A percentile compares a stretch with the other conserved stretches of the same genome.
Evolutionary conservation across 2,113 vertebrate species (phyloP).

Genomic region (Zosterops pallidus): DNA sequence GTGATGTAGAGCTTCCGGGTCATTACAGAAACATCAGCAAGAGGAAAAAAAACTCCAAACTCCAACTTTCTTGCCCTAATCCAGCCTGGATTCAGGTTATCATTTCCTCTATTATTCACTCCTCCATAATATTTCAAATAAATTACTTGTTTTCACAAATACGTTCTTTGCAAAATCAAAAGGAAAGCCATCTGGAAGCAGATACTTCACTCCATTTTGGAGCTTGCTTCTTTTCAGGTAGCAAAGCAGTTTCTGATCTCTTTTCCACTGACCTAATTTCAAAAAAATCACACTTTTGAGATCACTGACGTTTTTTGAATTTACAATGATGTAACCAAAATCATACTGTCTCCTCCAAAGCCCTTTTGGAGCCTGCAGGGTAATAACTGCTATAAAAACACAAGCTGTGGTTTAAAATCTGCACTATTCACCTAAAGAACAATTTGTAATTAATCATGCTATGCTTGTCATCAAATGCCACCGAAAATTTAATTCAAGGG

Average conservation of each 20-base stretch:
- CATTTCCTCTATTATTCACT: background rate
- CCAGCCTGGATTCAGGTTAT: background rate
- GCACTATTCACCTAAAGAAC: slow-evolving; percentile 60
- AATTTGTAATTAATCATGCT: slow-evolving; percentile 48
- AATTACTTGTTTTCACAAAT: background rate
- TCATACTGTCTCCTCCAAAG: slow-evolving; percentile 23
- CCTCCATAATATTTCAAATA: background rate
- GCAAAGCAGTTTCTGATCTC: slow-evolving; percentile 35
- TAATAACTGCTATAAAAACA: slow-evolving; percentile 62
- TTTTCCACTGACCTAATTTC: slow-evolving; percentile 59
- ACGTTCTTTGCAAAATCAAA: background rate
- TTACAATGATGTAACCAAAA: slow-evolving; percentile 53
- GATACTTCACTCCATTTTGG: background rate
- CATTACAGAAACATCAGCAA: background rate
- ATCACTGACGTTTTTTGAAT: slow-evolving; percentile 60
- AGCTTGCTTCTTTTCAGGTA: slow-evolving; percentile 40
- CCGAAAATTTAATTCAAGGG: background rate
- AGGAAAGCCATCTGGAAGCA: background rate
- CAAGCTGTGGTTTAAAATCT: slow-evolving; percentile 45
- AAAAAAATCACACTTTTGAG: slow-evolving; percentile 54
- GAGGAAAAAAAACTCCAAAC: background rate
- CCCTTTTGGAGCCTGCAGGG: slow-evolving; percentile 22
- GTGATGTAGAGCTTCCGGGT: background rate
- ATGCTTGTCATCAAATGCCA: background rate
- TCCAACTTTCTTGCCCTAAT: background rate